These are phyloP conservation scores for Rhinopithecus roxellana DNA, from an alignment of 2,113 vertebrate species.

Conservation along the genomic window DNA sequence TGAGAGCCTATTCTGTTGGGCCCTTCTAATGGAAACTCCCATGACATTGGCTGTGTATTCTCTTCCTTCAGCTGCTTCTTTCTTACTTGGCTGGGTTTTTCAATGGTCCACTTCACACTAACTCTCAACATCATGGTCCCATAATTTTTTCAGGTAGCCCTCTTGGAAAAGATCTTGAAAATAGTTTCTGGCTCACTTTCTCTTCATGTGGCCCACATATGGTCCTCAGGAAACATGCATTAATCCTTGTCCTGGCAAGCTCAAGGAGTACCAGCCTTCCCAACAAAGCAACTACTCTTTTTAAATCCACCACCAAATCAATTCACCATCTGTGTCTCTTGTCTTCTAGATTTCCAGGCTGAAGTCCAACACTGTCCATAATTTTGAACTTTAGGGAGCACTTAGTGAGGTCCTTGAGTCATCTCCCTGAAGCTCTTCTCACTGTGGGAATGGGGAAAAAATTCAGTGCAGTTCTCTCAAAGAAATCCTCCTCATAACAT, in stretches of 20 bases:
- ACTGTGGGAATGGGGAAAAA: not conserved
- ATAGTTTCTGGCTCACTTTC: not conserved
- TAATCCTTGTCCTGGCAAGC: not conserved
- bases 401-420: not conserved
- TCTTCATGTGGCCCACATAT: not conserved
- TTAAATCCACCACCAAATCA: slow-evolving; percentile 19
- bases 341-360: not conserved
- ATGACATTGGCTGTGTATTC: not conserved
- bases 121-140: not conserved
- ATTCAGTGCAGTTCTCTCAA: not conserved
- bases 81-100: not conserved
- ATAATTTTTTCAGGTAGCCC: not conserved
- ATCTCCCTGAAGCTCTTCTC: not conserved
- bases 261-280: not conserved
- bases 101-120: not conserved
- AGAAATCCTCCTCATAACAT: not conserved
- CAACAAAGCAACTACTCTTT: slow-evolving; percentile 5
- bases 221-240: not conserved
- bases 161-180: slow-evolving; percentile 16
- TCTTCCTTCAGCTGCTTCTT: not conserved
- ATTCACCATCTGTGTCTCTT: not conserved
- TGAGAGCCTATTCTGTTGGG: not conserved
- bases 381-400: not conserved
- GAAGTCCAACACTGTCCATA: not conserved
- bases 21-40: not conserved